A percentile compares a stretch with the other conserved stretches of the same genome.
phyloP scores from a whole-genome alignment of 2,888 invertebrate genomes.

The Trachelus iudaicus region DNA sequence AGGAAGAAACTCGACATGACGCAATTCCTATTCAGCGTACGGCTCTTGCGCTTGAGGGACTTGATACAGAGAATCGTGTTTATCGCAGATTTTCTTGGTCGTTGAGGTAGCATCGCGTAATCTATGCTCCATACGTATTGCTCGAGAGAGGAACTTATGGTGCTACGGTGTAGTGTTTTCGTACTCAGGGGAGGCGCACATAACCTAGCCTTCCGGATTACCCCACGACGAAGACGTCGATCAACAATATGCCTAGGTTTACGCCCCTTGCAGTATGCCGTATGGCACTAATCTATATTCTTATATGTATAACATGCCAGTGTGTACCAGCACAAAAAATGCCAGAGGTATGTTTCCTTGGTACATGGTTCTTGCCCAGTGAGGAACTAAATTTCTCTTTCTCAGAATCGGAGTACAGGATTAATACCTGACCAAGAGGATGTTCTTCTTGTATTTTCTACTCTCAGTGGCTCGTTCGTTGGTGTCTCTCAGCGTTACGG shows the following conservation, averaged over 20 bases:
- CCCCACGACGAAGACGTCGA: neutral
- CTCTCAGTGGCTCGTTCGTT: slow-evolving; percentile 91
- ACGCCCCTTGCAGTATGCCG: slow-evolving; percentile 12
- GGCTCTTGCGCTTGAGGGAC: neutral
- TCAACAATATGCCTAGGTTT: neutral
- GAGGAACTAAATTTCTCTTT: neutral
- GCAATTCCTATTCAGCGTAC: neutral
- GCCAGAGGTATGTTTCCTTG: slow-evolving; percentile 23
- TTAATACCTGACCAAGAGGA: slow-evolving; percentile 59
- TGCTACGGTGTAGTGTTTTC: neutral
- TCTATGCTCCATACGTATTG: no score
- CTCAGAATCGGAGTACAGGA: slow-evolving; percentile 52
- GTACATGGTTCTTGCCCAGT: no score
- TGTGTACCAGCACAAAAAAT: slow-evolving; percentile 27
- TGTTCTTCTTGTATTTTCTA: slow-evolving; percentile 81
- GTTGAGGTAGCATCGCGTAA: no score
- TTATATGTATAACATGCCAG: neutral
- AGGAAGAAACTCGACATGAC: neutral
- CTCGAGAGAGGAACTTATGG: neutral
- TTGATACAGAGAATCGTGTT: no score
- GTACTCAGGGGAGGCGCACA: neutral
- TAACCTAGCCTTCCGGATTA: neutral
- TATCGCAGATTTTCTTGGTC: no score
- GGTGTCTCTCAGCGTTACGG: slow-evolving; percentile 91
- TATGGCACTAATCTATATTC: slow-evolving; percentile 23